A percentile compares a stretch with the other conserved stretches of the same genome.
phyloP scores from a whole-genome alignment of 2,113 vertebrate genomes.

The Neotoma lepida region DNA sequence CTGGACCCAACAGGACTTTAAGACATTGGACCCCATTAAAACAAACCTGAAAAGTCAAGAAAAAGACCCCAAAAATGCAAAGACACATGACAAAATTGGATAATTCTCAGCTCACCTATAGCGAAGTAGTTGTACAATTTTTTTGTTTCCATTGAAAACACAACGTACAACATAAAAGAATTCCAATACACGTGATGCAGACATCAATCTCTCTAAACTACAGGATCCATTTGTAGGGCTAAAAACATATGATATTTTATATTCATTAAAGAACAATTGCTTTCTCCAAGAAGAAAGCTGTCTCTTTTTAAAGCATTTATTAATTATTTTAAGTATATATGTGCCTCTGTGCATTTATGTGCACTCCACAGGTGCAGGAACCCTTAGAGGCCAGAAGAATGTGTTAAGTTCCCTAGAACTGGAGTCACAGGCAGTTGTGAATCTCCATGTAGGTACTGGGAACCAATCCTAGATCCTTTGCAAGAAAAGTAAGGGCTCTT shows the following conservation, averaged over 20 bases:
- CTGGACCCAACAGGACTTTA: constrained; percentile 12
- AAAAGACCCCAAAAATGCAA: background rate
- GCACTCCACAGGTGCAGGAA: background rate
- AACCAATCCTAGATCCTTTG: background rate
- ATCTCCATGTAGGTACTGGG: background rate
- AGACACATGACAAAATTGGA: background rate
- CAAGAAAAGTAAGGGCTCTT: background rate
- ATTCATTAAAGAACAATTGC: constrained; percentile 1
- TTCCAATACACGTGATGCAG: background rate
- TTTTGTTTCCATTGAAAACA: constrained; percentile 6
- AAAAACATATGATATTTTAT: constrained; percentile 19
- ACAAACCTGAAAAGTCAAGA: constrained; percentile 19
- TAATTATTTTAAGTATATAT: background rate
- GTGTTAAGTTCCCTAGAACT: too few relatives aligned
- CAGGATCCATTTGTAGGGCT: background rate
- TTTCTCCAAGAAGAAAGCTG: constrained; percentile 33
- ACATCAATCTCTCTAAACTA: background rate
- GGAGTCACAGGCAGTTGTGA: background rate
- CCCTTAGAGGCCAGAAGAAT: background rate
- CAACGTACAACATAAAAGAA: constrained; percentile 42
- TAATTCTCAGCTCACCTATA: background rate
- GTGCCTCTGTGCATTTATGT: background rate
- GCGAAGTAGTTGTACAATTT: constrained; percentile 24
- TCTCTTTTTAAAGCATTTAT: background rate
- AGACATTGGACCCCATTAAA: constrained; percentile 57